Evolutionary conservation across 1,140 invertebrate species (phyloP).

Genomic region (Zelostemma sp.): DNA sequence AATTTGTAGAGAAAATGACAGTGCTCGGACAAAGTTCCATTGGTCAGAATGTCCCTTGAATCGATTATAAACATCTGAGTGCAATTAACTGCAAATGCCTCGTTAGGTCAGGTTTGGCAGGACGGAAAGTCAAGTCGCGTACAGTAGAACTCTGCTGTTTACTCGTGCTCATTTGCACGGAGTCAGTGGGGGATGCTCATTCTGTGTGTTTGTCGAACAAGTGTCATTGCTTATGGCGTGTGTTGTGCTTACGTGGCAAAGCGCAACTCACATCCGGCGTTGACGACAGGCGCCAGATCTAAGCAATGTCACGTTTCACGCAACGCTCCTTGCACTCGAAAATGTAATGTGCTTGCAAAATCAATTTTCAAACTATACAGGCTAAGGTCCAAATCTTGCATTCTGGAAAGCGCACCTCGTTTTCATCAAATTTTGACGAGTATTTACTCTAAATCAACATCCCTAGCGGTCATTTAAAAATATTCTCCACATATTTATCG

Average conservation of each 20-base stretch:
- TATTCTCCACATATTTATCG: no score
- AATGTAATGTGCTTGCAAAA: constrained; percentile 18
- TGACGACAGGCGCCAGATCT: constrained; percentile 20
- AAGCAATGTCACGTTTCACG: background rate
- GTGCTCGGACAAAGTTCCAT: constrained; percentile 9
- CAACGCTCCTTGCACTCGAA: background rate
- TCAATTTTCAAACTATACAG: constrained; percentile 24
- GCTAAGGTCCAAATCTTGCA: no score
- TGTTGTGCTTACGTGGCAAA: constrained; percentile 40
- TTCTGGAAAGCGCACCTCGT: no score
- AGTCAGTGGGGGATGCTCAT: constrained; percentile 30
- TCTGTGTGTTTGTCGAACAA: constrained; percentile 39
- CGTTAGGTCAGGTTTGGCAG: constrained; percentile 25
- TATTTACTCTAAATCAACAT: background rate
- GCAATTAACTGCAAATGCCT: constrained; percentile 43
- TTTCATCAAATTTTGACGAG: no score
- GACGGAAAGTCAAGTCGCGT: constrained; percentile 25
- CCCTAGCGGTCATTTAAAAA: no score
- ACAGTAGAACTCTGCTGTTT: constrained; percentile 11
- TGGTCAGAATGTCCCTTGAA: constrained; percentile 24
- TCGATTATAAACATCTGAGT: constrained; percentile 27
- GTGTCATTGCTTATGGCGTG: constrained; percentile 34
- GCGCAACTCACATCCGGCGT: constrained; percentile 43
- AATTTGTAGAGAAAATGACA: background rate
- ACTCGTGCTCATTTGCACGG: constrained; percentile 35